These are phyloP conservation scores for Papilio xuthus DNA, from an alignment of 1,140 invertebrate species.

Conservation along the genomic window DNA sequence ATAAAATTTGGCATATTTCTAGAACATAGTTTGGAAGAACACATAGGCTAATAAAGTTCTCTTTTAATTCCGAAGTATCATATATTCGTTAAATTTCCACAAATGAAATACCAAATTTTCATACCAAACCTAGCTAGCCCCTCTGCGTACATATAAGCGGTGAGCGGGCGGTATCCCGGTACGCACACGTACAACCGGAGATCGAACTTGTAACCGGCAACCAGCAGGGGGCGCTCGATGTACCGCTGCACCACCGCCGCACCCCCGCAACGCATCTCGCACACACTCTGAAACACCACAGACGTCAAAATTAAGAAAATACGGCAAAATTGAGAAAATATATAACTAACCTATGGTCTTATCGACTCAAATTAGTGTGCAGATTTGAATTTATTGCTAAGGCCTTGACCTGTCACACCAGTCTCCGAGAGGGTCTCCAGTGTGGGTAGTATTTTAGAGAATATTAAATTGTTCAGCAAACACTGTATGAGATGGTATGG, in stretches of 20 bases:
- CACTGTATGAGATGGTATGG: too few species aligned
- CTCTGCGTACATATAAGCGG: slow-evolving; percentile 90
- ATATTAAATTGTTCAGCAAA: too few species aligned
- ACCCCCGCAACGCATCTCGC: slow-evolving; percentile 88
- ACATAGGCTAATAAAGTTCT: too few species aligned
- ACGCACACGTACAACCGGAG: slow-evolving; percentile 90
- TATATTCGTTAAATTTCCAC: neutral
- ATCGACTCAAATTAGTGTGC: too few species aligned
- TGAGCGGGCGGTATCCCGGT: slow-evolving; percentile 88
- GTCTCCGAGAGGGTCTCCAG: too few species aligned
- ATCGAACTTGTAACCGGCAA: slow-evolving; percentile 92
- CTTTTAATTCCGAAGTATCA: too few species aligned
- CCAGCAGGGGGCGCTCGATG: slow-evolving; percentile 89
- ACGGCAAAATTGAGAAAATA: neutral
- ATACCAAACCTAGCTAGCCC: slow-evolving; percentile 86
- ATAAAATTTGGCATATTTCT: too few species aligned
- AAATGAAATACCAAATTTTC: slow-evolving; percentile 30
- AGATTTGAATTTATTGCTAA: too few species aligned
- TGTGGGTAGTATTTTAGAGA: too few species aligned
- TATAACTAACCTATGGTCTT: too few species aligned
- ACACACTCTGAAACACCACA: slow-evolving; percentile 84
- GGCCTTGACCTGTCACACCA: too few species aligned
- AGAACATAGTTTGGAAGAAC: too few species aligned
- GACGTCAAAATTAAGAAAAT: slow-evolving; percentile 7
- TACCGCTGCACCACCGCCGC: slow-evolving; percentile 91